These are phyloP conservation scores for Ceratotherium simum DNA, from an alignment of 2,113 vertebrate species.

Conservation along the genomic window DNA sequence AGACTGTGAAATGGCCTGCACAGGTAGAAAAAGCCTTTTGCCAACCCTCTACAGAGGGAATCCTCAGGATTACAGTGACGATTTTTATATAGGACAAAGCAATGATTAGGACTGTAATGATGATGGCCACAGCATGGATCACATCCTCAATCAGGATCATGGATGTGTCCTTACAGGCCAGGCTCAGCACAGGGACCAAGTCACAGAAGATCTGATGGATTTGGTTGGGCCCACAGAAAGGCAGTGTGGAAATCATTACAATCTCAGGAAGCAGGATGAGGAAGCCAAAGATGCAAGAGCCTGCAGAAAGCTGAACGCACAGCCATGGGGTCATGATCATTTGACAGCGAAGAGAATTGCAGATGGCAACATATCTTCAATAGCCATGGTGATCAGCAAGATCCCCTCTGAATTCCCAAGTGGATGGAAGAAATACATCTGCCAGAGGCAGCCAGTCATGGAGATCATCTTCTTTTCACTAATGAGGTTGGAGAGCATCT, in stretches of 20 bases:
- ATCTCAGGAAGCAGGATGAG: conserved; percentile 44
- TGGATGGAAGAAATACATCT: conserved; percentile 54
- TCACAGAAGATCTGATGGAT: conserved; percentile 56
- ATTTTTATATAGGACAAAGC: conserved; percentile 56
- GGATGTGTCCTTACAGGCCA: conserved; percentile 54
- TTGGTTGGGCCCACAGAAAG: conserved; percentile 69
- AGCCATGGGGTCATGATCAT: conserved; percentile 49
- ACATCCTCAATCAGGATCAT: conserved; percentile 45
- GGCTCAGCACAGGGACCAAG: conserved; percentile 64
- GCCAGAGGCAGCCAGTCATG: conserved; percentile 29
- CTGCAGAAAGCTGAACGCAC: conserved; percentile 3
- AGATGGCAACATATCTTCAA: conserved; percentile 68
- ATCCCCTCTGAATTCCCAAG: background rate
- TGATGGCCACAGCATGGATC: conserved; percentile 48
- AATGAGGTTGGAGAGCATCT: conserved; percentile 15
- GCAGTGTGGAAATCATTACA: conserved; percentile 64
- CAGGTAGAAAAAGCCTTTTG: conserved; percentile 77
- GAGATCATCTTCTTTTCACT: conserved; percentile 13
- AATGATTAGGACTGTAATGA: conserved; percentile 56
- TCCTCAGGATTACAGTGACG: conserved; percentile 58
- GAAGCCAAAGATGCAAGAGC: conserved; percentile 71
- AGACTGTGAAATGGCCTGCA: conserved; percentile 50
- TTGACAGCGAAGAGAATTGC: conserved; percentile 62
- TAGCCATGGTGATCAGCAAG: conserved; percentile 42
- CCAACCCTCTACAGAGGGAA: background rate